Base-by-base conservation (phyloP, 1,140 invertebrate species). In the Sitobion miscanthi region DNA sequence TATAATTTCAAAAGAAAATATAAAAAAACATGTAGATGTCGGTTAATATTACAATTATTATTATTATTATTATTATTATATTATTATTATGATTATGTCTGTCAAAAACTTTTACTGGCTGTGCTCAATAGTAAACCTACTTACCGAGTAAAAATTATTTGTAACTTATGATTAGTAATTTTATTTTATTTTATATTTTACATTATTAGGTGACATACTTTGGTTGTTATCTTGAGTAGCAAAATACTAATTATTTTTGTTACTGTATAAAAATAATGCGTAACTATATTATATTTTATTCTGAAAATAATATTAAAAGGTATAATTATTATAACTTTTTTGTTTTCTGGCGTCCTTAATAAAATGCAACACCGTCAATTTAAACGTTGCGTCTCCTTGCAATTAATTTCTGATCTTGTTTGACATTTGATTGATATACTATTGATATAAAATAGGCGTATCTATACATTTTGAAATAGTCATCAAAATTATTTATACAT, bases 31-130 rank as follows among this genome's bases (percentile, higher is more conserved):
- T 9, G 35, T 83, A 38, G n/a, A 83, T 85, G 49, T 54, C n/a
- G n/a, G 87, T 52, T 52, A 89, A 89, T 89, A 45, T 30, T 42
- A 47, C 30, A 47, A 47, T 47, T 52, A 88, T 88, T 21, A 88
- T 23, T 0, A 86, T 45, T 86, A 25, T 11, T 0, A 86, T 45
- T 86, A 25, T 45, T 30, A 83, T 85, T 54, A 54, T 23, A 23
- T 6, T 25, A 85, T 47, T 38, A 85, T 25, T 85, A 35, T 49
- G 38, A 89, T 23, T 54, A 89, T 89, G 87, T 57, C 42, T 91
- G 57, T 62, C 90, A 69, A 91, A 91, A 77, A 91, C 62, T 91
- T 91, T 69, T 91, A 91, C 90, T 91, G 90, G 90, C 90, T 91
- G 90, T 91, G 90, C 90, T 69, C 62, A 77, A 69, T 91, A 91